Base-by-base conservation (phyloP, 2,888 invertebrate species). In the Trachelus stipa region DNA sequence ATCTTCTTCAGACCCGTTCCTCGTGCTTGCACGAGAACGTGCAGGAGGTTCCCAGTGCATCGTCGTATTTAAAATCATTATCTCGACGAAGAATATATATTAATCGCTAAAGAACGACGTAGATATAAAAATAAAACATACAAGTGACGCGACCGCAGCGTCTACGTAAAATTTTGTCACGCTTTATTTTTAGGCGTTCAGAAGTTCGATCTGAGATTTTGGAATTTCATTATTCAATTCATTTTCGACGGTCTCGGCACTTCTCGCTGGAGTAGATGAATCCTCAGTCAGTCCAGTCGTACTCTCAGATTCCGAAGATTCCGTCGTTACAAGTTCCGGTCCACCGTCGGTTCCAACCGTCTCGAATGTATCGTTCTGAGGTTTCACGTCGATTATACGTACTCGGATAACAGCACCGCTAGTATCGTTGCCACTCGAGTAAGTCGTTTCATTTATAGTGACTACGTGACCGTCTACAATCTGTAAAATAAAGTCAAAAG, bases 371-470 rank as follows among this genome's bases (percentile, higher is more conserved):
- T 84, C 84, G 78, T 89, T 87, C 76, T 91, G 87, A 0, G 93
- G 93, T 81, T 91, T 90, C 9, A 93, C 91, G 82, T 93, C 92
- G 78, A 93, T 89, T 1, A 92, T 88, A 68, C 92, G 91, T 1
- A 93, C 90, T 82, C 92, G 92, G 87, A 92, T 90, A 80, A 92
- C 87, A 12, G 91, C 87, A 15, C 90, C 91, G 12, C 87, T 86
- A 15, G 83, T 80, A 37, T 91, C 91, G 81, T 92, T 91, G n/a
- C 91, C 91, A 73, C 91, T 89, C 69, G 89, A 88, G 88, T 92
- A 93, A 76, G 92, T 92, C 1, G 93, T 93, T 84, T 93, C 93
- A 86, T 93, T 93, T 80, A 93, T 91, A 40, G 93, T 92, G 73
- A 93, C 92, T 40, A 92, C 91, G 86, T 93, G 93, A 73, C 93